Evolutionary conservation across 2,797 vertebrate genomes (phyloP), one percentile per base, ranked within the genome.

Genomic region (Forpus xanthops): DNA sequence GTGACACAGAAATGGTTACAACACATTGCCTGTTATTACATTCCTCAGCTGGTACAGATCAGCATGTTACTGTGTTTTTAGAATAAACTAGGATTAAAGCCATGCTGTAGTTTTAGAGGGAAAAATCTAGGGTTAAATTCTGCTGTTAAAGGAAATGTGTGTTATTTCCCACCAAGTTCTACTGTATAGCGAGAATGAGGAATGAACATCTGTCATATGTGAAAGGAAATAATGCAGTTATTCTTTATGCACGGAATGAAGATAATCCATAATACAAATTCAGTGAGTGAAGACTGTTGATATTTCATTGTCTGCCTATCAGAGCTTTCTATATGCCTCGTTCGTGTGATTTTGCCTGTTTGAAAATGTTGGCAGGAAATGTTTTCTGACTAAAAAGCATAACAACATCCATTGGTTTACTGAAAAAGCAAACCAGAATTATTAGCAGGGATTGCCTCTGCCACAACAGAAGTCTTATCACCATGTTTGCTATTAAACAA

Each of bases 381-480:
- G 90, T 66, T 91, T 94, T 92, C 85, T 87, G 6, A 76, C 68
- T 87, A 62, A 93, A 92, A 94, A 41, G 50, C 35, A 3, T 56
- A 78, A 93, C 25, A 75, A 61, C 11, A 39, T 91, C 52, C 21
- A 3, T 89, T 91, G 60, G 52, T 92, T 87, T 91, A 79, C 74
- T 93, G 90, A 81, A 84, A 95, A 94, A 84, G 31, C 58, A 88
- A 91, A 94, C 12, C 49, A 85, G 56, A 89, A 80, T 67, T 89
- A 80, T 92, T 87, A 56, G 71, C 60, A 85, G 67, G 15, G 55
- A 49, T 88, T 88, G 45, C 66, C 35, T 94, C 56, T 88, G 55
- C 78, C 5, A 0, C 37, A 78, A 50, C 53, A 84, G 73, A 91
- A 91, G 25, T 76, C 74, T 76, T 84, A 41, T 6, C 64, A 61